Evolutionary conservation across 2,797 vertebrate genomes (phyloP).

Genomic region (Lemur catta): DNA sequence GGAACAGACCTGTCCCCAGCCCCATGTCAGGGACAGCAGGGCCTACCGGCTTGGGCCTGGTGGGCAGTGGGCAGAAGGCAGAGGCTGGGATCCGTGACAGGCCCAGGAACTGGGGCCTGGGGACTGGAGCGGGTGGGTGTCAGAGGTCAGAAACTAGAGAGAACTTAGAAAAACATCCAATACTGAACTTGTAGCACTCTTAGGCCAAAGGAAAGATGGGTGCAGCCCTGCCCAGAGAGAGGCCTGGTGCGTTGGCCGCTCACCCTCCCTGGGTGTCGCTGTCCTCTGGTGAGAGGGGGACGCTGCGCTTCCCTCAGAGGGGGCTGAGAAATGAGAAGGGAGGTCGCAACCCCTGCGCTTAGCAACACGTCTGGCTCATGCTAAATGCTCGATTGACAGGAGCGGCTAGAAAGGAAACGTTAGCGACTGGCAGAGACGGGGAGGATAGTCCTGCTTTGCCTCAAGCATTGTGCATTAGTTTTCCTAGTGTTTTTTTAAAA

Average conservation of each 20-base stretch:
- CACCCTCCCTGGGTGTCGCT: fast-evolving
- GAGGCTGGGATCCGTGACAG: no score
- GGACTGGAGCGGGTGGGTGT: background rate
- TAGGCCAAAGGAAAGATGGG: background rate
- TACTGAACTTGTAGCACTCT: background rate
- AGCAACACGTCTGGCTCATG: fast-evolving
- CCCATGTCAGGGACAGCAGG: constrained; percentile 69
- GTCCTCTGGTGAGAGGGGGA: background rate
- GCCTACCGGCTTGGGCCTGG: background rate
- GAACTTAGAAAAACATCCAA: background rate
- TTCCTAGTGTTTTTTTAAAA: background rate
- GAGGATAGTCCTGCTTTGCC: background rate
- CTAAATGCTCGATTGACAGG: background rate
- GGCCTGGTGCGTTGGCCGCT: no score
- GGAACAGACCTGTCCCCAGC: constrained; percentile 92
- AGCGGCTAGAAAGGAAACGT: fast-evolving
- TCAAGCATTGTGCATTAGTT: background rate
- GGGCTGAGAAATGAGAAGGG: no score
- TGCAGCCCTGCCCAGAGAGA: background rate
- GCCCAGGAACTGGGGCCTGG: background rate
- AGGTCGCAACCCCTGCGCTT: fast-evolving
- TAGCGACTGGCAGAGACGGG: background rate
- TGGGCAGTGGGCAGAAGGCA: background rate
- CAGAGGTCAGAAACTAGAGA: background rate
- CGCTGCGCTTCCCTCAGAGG: fast-evolving